phyloP scores from a whole-genome alignment of 2,113 vertebrate genomes.

The Prolemur simus region DNA sequence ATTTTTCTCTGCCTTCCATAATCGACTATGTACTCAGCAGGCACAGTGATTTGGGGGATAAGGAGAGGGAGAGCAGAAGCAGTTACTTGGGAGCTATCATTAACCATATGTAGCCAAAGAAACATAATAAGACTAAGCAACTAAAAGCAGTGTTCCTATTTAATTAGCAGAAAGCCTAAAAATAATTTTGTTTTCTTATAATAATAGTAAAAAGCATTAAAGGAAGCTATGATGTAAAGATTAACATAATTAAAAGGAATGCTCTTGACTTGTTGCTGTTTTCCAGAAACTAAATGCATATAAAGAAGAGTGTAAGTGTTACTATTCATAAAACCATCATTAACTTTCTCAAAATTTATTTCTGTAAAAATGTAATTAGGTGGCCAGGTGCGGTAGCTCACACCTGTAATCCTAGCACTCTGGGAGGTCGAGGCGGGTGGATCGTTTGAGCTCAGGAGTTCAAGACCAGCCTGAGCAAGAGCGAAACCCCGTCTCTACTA shows the following conservation, averaged over 20 bases:
- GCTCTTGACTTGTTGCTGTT: neutral
- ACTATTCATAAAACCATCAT: neutral
- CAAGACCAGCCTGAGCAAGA: too few relatives aligned
- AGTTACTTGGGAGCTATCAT: neutral
- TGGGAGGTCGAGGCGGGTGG: too few relatives aligned
- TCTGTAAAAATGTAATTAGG: neutral
- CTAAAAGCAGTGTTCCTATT: neutral
- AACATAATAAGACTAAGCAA: neutral
- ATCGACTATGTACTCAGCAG: neutral
- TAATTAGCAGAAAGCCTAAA: constrained; percentile 3
- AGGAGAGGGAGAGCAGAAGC: neutral
- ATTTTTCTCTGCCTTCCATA: neutral
- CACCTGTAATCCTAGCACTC: too few relatives aligned
- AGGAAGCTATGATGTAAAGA: neutral
- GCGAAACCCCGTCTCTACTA: too few relatives aligned
- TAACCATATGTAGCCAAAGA: neutral
- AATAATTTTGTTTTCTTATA: neutral
- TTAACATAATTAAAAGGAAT: neutral
- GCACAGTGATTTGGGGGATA: neutral
- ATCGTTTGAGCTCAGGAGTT: too few relatives aligned
- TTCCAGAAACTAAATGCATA: neutral
- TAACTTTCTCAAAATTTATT: neutral
- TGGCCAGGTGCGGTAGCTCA: too few relatives aligned
- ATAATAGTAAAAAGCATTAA: neutral
- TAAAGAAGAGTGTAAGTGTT: neutral